Evolutionary conservation across 2,888 invertebrate species (phyloP).

Genomic region (Agrilus biguttatus): DNA sequence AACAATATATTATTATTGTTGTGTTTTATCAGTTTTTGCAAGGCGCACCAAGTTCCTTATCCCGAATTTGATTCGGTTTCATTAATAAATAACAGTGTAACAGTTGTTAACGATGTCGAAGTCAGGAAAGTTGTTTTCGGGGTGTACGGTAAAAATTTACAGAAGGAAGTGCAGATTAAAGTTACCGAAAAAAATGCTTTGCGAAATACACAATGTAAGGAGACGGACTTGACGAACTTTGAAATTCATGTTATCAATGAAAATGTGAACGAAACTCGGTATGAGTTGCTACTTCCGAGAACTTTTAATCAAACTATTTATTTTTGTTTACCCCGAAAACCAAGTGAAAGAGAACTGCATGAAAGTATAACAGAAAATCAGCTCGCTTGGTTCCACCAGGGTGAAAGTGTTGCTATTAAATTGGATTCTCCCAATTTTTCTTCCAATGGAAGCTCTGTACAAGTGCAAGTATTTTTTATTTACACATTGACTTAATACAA

Average conservation of each 20-base stretch:
- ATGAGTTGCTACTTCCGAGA: slow-evolving; percentile 20
- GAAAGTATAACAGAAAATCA: slow-evolving; percentile 1
- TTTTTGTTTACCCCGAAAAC: slow-evolving; percentile 23
- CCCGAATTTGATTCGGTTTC: slow-evolving; percentile 16
- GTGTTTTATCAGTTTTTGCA: slow-evolving; percentile 4
- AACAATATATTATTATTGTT: slow-evolving; percentile 16
- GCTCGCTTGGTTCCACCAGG: slow-evolving; percentile 37
- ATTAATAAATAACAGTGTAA: slow-evolving; percentile 10
- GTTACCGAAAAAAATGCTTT: slow-evolving; percentile 18
- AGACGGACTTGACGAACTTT: slow-evolving; percentile 16
- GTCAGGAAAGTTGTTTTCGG: slow-evolving; percentile 22
- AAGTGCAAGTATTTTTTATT: background rate
- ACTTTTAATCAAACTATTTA: slow-evolving; percentile 21
- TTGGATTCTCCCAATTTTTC: slow-evolving; percentile 2
- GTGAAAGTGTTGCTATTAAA: slow-evolving; percentile 31
- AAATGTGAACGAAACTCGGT: slow-evolving; percentile 16
- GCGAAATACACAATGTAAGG: slow-evolving; percentile 19
- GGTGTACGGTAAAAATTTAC: slow-evolving; percentile 24
- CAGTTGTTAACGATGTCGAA: slow-evolving; percentile 13
- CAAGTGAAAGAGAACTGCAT: background rate
- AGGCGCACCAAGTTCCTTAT: slow-evolving; percentile 5
- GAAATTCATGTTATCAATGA: slow-evolving; percentile 19
- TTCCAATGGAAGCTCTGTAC: slow-evolving; percentile 10
- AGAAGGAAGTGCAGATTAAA: slow-evolving; percentile 20
- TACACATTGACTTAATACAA: background rate